Evolutionary conservation across 2,888 invertebrate genomes (phyloP).

Genomic region (Dioctria rufipes): DNA sequence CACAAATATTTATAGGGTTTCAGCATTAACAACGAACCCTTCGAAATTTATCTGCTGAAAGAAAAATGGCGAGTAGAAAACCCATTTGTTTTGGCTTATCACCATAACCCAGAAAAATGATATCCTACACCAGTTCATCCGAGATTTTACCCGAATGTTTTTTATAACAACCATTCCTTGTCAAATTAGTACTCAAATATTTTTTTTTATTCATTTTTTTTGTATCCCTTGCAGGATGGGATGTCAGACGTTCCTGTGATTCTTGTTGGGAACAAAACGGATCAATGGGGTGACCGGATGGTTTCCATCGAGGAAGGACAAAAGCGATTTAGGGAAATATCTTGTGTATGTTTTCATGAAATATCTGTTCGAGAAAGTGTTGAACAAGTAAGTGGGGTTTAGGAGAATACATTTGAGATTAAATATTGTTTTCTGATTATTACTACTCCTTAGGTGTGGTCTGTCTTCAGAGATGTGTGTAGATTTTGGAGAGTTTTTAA

Average conservation of each 20-base stretch:
- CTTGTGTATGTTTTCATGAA: slow-evolving; percentile 88
- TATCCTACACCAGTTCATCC: slow-evolving; percentile 9
- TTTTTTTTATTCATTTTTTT: neutral
- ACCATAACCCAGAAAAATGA: slow-evolving; percentile 1
- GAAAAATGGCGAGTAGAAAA: slow-evolving; percentile 11
- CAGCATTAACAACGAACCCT: neutral
- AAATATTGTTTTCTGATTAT: neutral
- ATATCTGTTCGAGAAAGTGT: slow-evolving; percentile 88
- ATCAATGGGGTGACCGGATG: slow-evolving; percentile 86
- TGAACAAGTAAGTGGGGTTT: slow-evolving; percentile 77
- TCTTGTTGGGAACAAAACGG: slow-evolving; percentile 87
- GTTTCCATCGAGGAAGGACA: slow-evolving; percentile 83
- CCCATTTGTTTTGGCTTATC: slow-evolving; percentile 20
- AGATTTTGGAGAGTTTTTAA: slow-evolving; percentile 82
- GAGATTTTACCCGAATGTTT: slow-evolving; percentile 1
- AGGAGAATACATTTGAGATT: neutral
- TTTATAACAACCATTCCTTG: slow-evolving; percentile 4
- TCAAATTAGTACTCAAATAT: slow-evolving; percentile 24
- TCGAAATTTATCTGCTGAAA: slow-evolving; percentile 2
- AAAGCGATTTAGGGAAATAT: slow-evolving; percentile 82
- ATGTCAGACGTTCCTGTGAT: slow-evolving; percentile 82
- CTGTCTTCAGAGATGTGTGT: slow-evolving; percentile 83
- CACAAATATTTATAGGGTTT: neutral
- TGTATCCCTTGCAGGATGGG: slow-evolving; percentile 73
- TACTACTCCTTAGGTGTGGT: slow-evolving; percentile 75